Evolutionary conservation across 37 sponge, comb jelly and placozoan genomes (phyloP).

Genomic region (Bolinopsis microptera): DNA sequence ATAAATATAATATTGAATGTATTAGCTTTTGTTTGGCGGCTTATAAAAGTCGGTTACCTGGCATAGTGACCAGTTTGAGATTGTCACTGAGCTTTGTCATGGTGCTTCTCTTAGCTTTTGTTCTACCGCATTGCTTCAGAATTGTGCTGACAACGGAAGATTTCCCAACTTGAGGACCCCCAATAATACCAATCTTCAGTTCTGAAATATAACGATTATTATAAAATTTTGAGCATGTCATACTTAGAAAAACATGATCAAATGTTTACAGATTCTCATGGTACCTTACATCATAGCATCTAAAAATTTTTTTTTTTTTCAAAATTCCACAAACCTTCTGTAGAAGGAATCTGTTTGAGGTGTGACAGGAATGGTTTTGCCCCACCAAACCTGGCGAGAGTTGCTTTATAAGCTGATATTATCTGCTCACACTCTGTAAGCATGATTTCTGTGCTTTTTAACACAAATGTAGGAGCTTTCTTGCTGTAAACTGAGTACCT

Average conservation of each 20-base stretch:
- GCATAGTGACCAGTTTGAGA: background rate
- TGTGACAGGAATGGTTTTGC: slow-evolving; percentile 13
- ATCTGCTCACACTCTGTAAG: slow-evolving; percentile 62
- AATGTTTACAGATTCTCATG: too few relatives aligned
- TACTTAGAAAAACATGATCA: too few relatives aligned
- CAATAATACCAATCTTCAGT: background rate
- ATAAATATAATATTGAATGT: too few relatives aligned
- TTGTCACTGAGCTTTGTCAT: slow-evolving; percentile 23
- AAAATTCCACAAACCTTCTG: background rate
- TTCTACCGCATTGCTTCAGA: slow-evolving; percentile 33
- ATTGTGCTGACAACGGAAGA: slow-evolving; percentile 34
- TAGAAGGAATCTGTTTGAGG: background rate
- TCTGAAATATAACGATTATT: slow-evolving; percentile 10
- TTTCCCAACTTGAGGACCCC: slow-evolving; percentile 22
- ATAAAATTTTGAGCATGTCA: too few relatives aligned
- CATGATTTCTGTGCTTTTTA: slow-evolving; percentile 51
- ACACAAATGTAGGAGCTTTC: background rate
- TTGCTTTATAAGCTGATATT: background rate
- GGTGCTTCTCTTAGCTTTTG: slow-evolving; percentile 2
- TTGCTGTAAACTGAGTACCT: slow-evolving; percentile 15
- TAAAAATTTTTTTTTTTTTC: too few relatives aligned
- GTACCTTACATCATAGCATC: too few relatives aligned
- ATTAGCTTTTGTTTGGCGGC: too few relatives aligned
- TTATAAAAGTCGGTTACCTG: slow-evolving; percentile 51
- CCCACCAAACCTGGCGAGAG: slow-evolving; percentile 38